Percentiles rank a stretch among this genome's conserved stretches.
phyloP scores from a whole-genome alignment of 2,888 invertebrate genomes.

The Sminthurides aquaticus region DNA sequence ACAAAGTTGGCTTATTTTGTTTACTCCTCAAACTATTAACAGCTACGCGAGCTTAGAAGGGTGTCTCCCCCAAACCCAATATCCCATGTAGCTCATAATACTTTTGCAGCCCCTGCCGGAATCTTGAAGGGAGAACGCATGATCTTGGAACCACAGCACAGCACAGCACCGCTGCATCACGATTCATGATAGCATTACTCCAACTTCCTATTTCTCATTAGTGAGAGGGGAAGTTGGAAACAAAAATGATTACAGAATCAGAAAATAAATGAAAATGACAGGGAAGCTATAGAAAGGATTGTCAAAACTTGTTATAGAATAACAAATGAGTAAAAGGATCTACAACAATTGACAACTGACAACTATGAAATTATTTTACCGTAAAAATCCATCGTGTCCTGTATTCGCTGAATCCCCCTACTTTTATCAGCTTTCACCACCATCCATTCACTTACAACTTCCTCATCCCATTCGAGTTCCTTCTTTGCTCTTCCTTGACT shows the following conservation, averaged over 20 bases:
- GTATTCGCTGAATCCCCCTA: too few species aligned
- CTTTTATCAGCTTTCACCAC: neutral
- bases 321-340: slow-evolving; percentile 10
- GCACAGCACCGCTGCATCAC: neutral
- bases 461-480: too few species aligned
- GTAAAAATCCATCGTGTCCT: neutral
- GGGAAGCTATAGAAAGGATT: slow-evolving; percentile 3
- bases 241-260: neutral
- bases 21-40: too few species aligned
- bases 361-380: slow-evolving; percentile 16
- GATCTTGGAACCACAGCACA: neutral
- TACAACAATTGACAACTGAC: neutral
- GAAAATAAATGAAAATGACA: slow-evolving; percentile 9
- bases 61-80: neutral
- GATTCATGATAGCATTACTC: neutral
- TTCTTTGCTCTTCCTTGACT: neutral
- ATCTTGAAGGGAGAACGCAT: too few species aligned
- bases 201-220: neutral
- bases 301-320: slow-evolving; percentile 13
- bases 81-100: neutral
- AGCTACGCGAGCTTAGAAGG: neutral
- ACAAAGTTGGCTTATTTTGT: too few species aligned
- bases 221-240: neutral
- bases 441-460: too few species aligned
- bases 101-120: neutral